Conservation (phyloP, 1,140 invertebrate species). For the Drosophila punjabiensis region DNA sequence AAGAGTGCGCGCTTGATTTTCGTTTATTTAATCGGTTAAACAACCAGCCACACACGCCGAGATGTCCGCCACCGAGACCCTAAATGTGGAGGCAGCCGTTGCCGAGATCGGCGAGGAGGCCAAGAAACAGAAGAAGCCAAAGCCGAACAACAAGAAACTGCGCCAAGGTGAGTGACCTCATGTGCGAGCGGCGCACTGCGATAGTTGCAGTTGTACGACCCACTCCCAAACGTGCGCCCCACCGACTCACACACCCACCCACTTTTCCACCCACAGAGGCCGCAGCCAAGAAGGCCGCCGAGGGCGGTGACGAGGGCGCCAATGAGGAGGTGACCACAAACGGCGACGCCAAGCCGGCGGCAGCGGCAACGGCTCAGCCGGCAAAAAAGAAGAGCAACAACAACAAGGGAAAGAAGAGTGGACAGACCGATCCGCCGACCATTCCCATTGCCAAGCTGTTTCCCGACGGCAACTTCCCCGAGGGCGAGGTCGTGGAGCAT, state of each 20-base stretch:
- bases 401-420: slow-evolving; percentile 87
- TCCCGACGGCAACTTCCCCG: slow-evolving; percentile 92
- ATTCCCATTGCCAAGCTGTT: slow-evolving; percentile 95
- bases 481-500: slow-evolving; percentile 93
- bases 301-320: slow-evolving; percentile 81
- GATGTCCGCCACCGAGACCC: slow-evolving; percentile 69
- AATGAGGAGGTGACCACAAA: slow-evolving; percentile 84
- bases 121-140: slow-evolving; percentile 84
- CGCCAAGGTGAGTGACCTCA: slow-evolving; percentile 79
- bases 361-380: slow-evolving; percentile 85
- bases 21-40: slow-evolving; percentile 28
- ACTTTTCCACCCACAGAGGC: slow-evolving; percentile 58
- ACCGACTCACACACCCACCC: slow-evolving; percentile 9
- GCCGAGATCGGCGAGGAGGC: slow-evolving; percentile 59
- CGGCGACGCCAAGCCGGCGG: slow-evolving; percentile 78
- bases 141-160: slow-evolving; percentile 84
- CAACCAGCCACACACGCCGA: slow-evolving; percentile 20
- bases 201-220: slow-evolving; percentile 27
- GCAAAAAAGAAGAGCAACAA: slow-evolving; percentile 90
- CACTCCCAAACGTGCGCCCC: not conserved
- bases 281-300: slow-evolving; percentile 69
- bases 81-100: slow-evolving; percentile 49
- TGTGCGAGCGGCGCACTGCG: slow-evolving; percentile 29
- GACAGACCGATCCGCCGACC: slow-evolving; percentile 93
- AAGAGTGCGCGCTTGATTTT: slow-evolving; percentile 49